Base-by-base conservation (phyloP, 2,113 vertebrate genomes). In the Eudorcas thomsonii region DNA sequence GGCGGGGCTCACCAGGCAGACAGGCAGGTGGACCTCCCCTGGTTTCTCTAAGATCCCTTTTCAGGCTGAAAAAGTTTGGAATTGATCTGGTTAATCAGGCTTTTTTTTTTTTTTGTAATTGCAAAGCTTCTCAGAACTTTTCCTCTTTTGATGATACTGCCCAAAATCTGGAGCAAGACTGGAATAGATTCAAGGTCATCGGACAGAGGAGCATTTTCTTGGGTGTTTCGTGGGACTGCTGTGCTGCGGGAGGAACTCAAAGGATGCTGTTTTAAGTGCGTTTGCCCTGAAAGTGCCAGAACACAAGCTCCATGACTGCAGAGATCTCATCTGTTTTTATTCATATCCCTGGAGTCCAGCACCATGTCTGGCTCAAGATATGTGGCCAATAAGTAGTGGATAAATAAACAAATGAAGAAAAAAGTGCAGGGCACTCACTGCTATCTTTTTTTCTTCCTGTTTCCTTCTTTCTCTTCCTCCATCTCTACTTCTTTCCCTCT, bases 1-100 rank as follows among this genome's bases (percentile, higher is more conserved):
- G 93, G 97, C 95, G 94, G 98, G 98, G 92, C 98, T 98, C 91
- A 98, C 90, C 85, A 0, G 93, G 88, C 89, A 97, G 97, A 93
- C 97, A 91, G 91, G 93, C 98, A 97, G 98, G 97, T 48, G 59
- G 74, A 96, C 93, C 96, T 98, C 15, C 90, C 91, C 95, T 30
- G 23, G 5, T 91, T 71, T 87, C 88, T 74, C 90, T 39, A 90
- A 57, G 54, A 50, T 25, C 4, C 33, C 81, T 55, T 92, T 86
- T 78, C 36, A 55, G 14, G 33, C 25, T 6, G 55, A 71, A 67
- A 88, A 45, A 45, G 17, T 54, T 78, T 64, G 93, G 52, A 78
- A 52, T 2, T 6, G 19, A 91, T 36, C n/a, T 83, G 74, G 50
- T 13, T 55, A 48, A 45, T 54, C 14, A 25, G 39, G 48, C 3